A percentile compares a stretch with the other conserved stretches of the same genome.
These are phyloP conservation scores for Circaetus cinerascens DNA, from an alignment of 2,113 vertebrate genomes.

Conservation along the genomic window DNA sequence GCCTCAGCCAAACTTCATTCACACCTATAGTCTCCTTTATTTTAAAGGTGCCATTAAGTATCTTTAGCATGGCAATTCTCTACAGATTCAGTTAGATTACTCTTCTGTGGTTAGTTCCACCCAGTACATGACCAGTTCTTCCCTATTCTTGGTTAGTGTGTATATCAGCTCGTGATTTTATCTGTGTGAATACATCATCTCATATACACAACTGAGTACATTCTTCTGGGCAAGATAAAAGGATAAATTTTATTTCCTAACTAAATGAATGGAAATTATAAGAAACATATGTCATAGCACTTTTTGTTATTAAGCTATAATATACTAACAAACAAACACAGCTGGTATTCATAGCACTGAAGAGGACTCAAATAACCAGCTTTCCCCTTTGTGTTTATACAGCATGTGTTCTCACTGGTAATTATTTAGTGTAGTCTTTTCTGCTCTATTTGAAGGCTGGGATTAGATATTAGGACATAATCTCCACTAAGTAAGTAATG, in stretches of 20 bases:
- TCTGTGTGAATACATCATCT: background rate
- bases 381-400: background rate
- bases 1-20: background rate
- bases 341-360: background rate
- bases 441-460: background rate
- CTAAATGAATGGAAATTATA: background rate
- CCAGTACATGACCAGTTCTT: background rate
- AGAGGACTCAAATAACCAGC: background rate
- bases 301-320: background rate
- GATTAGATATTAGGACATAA: background rate
- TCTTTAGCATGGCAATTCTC: background rate
- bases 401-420: background rate
- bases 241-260: background rate
- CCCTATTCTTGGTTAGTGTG: background rate
- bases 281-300: background rate
- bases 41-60: background rate
- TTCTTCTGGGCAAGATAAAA: background rate
- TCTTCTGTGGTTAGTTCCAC: background rate
- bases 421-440: background rate
- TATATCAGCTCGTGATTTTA: background rate
- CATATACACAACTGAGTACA: background rate
- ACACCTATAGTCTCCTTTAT: background rate
- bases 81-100: background rate
- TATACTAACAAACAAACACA: background rate
- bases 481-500: background rate